Percentiles rank a stretch among this genome's conserved stretches.
phyloP scores from a whole-genome alignment of 2,888 invertebrate species.

The Colletes collaris region DNA sequence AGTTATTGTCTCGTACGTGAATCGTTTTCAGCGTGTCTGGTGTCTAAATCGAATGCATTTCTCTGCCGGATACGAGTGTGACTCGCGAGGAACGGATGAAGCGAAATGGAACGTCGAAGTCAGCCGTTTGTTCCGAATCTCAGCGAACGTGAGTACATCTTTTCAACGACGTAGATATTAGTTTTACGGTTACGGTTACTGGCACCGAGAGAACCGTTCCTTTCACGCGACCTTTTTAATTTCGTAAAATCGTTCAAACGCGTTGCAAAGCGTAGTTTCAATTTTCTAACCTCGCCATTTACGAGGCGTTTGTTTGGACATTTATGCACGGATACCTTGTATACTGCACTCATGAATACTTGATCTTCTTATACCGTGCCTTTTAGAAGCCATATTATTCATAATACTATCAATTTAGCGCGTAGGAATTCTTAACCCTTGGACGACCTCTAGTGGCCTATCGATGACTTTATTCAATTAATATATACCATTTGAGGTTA shows the following conservation, averaged over 20 bases:
- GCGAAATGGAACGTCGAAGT: slow-evolving; percentile 28
- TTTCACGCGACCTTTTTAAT: too few relatives aligned
- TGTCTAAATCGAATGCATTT: slow-evolving; percentile 22
- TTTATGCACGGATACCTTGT: too few relatives aligned
- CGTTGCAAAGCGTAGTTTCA: neutral
- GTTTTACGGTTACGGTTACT: too few relatives aligned
- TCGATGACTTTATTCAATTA: too few relatives aligned
- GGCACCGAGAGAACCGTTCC: too few relatives aligned
- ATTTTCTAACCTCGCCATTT: too few relatives aligned
- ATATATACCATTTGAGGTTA: too few relatives aligned
- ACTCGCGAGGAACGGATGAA: slow-evolving; percentile 11
- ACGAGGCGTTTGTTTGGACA: too few relatives aligned
- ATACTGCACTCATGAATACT: slow-evolving; percentile 42
- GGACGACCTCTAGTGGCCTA: too few relatives aligned
- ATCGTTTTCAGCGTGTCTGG: slow-evolving; percentile 13
- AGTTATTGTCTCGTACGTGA: slow-evolving; percentile 11
- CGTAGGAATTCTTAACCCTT: slow-evolving; percentile 37
- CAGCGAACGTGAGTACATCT: neutral
- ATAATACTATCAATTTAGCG: slow-evolving; percentile 47
- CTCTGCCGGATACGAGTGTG: slow-evolving; percentile 1
- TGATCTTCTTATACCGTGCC: slow-evolving; percentile 27
- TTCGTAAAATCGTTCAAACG: too few relatives aligned
- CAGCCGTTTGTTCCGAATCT: slow-evolving; percentile 33
- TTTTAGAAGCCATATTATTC: slow-evolving; percentile 44
- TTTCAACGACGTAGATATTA: neutral